Percentiles rank a stretch among this genome's conserved stretches.
These are phyloP conservation scores for Pollimyrus isidori DNA, from an alignment of 2,113 vertebrate genomes.

Conservation along the genomic window DNA sequence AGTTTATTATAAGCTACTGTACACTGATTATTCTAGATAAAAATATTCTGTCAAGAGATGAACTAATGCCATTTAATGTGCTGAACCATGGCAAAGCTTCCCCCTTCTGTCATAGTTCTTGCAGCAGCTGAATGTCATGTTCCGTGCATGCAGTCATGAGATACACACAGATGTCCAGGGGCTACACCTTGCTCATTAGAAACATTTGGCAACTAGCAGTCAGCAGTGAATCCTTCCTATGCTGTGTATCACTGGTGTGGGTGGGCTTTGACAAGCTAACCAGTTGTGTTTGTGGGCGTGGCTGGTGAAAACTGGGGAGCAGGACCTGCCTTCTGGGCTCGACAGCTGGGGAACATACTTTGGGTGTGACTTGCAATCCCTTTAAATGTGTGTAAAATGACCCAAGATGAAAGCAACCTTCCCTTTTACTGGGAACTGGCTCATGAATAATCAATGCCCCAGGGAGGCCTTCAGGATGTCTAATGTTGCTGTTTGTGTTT, in stretches of 20 bases:
- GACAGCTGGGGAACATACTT: conserved; percentile 34
- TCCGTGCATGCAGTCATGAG: background rate
- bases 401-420: background rate
- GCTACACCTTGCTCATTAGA: background rate
- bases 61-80: background rate
- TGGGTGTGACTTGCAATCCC: background rate
- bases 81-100: background rate
- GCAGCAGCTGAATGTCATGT: background rate
- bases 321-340: conserved; percentile 24
- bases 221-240: background rate
- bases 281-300: conserved; percentile 46
- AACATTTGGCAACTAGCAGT: background rate
- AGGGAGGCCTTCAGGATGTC: background rate
- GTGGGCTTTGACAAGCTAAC: conserved; percentile 33
- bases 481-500: background rate
- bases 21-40: background rate
- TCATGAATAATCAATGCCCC: background rate
- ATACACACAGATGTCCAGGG: background rate
- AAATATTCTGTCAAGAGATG: background rate
- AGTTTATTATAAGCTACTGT: background rate
- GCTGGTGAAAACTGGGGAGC: conserved; percentile 28
- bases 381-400: background rate
- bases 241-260: background rate
- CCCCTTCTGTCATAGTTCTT: background rate
- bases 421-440: background rate